Evolutionary conservation across 2,113 vertebrate genomes (phyloP), one percentile per base, ranked within the genome.

Genomic region (Leucosticte australis): DNA sequence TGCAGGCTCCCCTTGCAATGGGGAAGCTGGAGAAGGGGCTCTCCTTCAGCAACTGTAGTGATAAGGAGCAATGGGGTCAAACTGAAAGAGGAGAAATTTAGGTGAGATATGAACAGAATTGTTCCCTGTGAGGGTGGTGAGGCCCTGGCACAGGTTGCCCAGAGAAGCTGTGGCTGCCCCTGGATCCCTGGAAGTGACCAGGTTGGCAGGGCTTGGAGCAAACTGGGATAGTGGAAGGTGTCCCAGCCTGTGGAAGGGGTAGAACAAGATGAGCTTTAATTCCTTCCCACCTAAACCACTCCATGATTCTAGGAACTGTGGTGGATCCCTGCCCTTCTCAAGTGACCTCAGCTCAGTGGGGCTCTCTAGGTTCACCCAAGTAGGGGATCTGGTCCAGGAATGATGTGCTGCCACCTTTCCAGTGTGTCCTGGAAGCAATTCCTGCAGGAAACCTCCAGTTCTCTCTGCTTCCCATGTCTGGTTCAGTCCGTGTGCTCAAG

Each of bases 171-270:
- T n/a, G 46, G 13, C 15, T 53, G 39, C 5, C 16, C 53, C 28
- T 56, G 82, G 50, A 74, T 67, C 28, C 23, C 15, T 89, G 69
- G 28, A 9, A 75, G 10, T 41, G 24, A 23, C 37, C 50, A 57
- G 31, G 17, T 0, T 57, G 35, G 18, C 0, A 0, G 41, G 21
- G 31, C 14, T 80, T 57, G 42, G 44, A 52, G 22, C 13, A 59
- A 0, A 3, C 22, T 65, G 59, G 59, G 18, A 1, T 4, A 30
- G 44, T 17, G 18, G 13, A 13, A 81, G 1, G 13, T 89, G 33
- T n/a, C 17, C 44, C 62, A 2, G 17, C 7, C 26, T 9, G 2
- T 37, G 37, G n/a, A 28, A 47, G 15, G 6, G n/a, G 9, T 33
- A n/a, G 44, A 57, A 57, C 42, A 30, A 20, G 24, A 49, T 35